phyloP scores from a whole-genome alignment of 2,888 invertebrate species.

The Clitarchus hookeri region DNA sequence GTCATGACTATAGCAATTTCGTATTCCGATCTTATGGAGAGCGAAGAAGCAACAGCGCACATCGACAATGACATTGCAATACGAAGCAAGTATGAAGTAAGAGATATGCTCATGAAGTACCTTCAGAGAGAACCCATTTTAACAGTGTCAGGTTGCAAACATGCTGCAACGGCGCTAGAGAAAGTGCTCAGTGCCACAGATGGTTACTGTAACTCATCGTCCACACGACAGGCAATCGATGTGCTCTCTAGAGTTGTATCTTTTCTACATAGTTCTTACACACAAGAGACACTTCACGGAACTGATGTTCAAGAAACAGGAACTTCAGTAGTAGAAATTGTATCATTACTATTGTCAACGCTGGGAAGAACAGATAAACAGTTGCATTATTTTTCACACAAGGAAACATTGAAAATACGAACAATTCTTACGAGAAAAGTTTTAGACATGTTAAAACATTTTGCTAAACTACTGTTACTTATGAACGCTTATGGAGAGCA shows the following conservation, averaged over 20 bases:
- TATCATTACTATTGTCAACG: not conserved
- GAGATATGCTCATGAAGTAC: not conserved
- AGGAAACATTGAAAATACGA: not conserved
- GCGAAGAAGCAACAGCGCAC: not conserved
- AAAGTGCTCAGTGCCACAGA: not conserved
- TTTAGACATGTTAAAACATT: not conserved
- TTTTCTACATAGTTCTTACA: not conserved
- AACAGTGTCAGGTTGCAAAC: conserved; percentile 10
- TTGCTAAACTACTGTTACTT: not conserved
- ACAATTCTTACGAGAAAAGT: not conserved
- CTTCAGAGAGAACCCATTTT: conserved; percentile 11
- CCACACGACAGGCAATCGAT: not conserved
- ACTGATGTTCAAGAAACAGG: not conserved
- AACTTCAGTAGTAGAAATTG: not conserved
- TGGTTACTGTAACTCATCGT: not conserved
- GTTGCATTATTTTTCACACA: not conserved
- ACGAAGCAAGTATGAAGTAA: not conserved
- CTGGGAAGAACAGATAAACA: not conserved
- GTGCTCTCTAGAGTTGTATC: not conserved
- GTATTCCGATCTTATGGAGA: not conserved
- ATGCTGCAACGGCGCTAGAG: not conserved
- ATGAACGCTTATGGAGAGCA: conserved; percentile 11
- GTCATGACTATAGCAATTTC: not conserved
- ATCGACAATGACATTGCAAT: not conserved
- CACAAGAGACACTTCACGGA: not conserved